Percentiles rank a stretch among this genome's conserved stretches.
phyloP scores from a whole-genome alignment of 2,113 vertebrate species.

The Atherinomorus stipes region DNA sequence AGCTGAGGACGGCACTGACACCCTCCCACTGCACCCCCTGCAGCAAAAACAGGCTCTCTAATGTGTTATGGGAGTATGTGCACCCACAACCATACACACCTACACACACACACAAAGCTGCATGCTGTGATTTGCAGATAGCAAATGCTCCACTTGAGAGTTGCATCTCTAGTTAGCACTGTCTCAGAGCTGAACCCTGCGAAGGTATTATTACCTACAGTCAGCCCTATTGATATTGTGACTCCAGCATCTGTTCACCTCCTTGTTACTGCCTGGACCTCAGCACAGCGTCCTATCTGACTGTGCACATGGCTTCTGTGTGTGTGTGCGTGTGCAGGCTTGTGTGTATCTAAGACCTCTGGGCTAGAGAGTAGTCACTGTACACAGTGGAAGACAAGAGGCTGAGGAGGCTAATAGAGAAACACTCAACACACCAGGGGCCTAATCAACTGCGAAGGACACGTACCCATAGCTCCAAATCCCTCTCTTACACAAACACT shows the following conservation, averaged over 20 bases:
- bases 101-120: conserved; percentile 14
- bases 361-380: conserved; percentile 66
- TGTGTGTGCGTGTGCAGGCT: conserved; percentile 8
- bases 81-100: conserved; percentile 44
- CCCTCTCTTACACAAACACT: conserved; percentile 57
- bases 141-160: conserved; percentile 78
- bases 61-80: conserved; percentile 60
- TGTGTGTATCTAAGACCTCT: conserved; percentile 53
- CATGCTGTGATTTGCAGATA: conserved; percentile 75
- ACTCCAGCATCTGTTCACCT: conserved; percentile 76
- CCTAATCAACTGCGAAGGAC: conserved; percentile 76
- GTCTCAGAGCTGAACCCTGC: conserved; percentile 69
- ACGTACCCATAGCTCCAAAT: conserved; percentile 58
- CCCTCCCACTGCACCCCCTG: conserved; percentile 46
- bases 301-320: conserved; percentile 51
- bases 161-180: conserved; percentile 76
- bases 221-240: conserved; percentile 79
- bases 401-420: conserved; percentile 75
- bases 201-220: conserved; percentile 74
- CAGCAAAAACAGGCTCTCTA: conserved; percentile 46
- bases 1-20: conserved; percentile 69
- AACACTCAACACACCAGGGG: conserved; percentile 73
- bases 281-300: conserved; percentile 62
- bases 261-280: conserved; percentile 75
- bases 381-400: conserved; percentile 61